Evolutionary conservation across 2,113 vertebrate genomes (phyloP).

Genomic region (Sisor rabdophorus): DNA sequence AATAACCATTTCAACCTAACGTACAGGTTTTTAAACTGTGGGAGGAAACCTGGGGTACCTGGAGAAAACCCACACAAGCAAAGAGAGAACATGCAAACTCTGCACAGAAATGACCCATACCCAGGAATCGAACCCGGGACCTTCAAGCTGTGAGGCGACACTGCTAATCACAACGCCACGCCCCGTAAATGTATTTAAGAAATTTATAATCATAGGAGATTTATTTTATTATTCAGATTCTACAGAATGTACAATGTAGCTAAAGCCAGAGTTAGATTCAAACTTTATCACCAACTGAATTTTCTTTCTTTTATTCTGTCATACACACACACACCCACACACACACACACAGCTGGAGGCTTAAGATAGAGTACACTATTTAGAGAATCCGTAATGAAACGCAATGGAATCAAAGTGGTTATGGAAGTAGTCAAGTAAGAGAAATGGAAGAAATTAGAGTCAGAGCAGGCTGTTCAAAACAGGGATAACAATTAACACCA

Average conservation of each 20-base stretch:
- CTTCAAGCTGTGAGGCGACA: too few relatives aligned
- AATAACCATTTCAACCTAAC: too few relatives aligned
- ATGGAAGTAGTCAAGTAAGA: slow-evolving; percentile 31
- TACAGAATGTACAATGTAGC: neutral
- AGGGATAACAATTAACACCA: slow-evolving; percentile 29
- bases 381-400: slow-evolving; percentile 26
- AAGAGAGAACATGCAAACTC: too few relatives aligned
- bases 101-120: too few relatives aligned
- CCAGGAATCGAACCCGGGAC: too few relatives aligned
- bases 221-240: neutral
- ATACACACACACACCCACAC: neutral
- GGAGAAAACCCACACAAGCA: too few relatives aligned
- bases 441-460: slow-evolving; percentile 33
- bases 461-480: slow-evolving; percentile 5
- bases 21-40: too few relatives aligned
- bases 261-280: slow-evolving; percentile 10
- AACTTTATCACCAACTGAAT: slow-evolving; percentile 12
- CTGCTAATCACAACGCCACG: too few relatives aligned
- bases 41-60: too few relatives aligned
- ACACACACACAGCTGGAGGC: slow-evolving; percentile 32
- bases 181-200: neutral
- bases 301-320: slow-evolving; percentile 13
- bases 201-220: neutral
- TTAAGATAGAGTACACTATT: slow-evolving; percentile 1
- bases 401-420: slow-evolving; percentile 34